Evolutionary conservation across 2,888 invertebrate genomes (phyloP).

Genomic region (Tinea semifulvella): DNA sequence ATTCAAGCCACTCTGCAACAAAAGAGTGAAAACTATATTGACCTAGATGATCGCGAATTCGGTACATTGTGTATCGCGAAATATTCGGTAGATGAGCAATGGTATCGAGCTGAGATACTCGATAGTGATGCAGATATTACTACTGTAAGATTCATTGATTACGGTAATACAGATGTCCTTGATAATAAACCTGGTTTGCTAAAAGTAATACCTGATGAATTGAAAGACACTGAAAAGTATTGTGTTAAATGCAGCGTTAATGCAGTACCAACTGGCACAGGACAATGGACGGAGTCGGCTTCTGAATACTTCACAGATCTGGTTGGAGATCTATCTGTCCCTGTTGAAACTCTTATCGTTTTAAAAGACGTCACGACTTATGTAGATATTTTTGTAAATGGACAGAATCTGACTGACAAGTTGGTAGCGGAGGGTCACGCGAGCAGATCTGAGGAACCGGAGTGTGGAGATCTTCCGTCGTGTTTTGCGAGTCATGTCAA

Average conservation of each 20-base stretch:
- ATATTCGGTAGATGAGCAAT: slow-evolving; percentile 83
- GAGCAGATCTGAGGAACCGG: slow-evolving; percentile 55
- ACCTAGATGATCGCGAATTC: slow-evolving; percentile 65
- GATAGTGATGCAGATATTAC: slow-evolving; percentile 80
- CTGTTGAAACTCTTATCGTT: slow-evolving; percentile 62
- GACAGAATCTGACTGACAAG: slow-evolving; percentile 68
- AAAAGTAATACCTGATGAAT: slow-evolving; percentile 68
- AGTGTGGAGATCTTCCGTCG: slow-evolving; percentile 60
- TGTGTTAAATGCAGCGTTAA: slow-evolving; percentile 74
- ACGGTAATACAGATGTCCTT: slow-evolving; percentile 80
- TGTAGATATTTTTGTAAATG: slow-evolving; percentile 71
- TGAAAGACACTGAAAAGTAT: slow-evolving; percentile 63
- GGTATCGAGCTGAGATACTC: slow-evolving; percentile 92
- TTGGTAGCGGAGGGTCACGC: slow-evolving; percentile 69
- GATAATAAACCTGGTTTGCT: slow-evolving; percentile 69
- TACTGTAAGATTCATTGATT: slow-evolving; percentile 80
- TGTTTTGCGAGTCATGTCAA: slow-evolving; percentile 80
- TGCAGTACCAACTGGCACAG: slow-evolving; percentile 69
- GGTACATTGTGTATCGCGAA: slow-evolving; percentile 78
- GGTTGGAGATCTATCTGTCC: slow-evolving; percentile 56
- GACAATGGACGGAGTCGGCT: slow-evolving; percentile 72
- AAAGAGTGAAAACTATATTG: slow-evolving; percentile 55
- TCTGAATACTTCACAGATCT: slow-evolving; percentile 63
- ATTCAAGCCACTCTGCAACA: slow-evolving; percentile 73
- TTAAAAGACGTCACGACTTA: slow-evolving; percentile 69